Percentiles rank a stretch among this genome's conserved stretches.
Conservation (phyloP, 2,113 vertebrate species). For the Apodemus speciosus region DNA sequence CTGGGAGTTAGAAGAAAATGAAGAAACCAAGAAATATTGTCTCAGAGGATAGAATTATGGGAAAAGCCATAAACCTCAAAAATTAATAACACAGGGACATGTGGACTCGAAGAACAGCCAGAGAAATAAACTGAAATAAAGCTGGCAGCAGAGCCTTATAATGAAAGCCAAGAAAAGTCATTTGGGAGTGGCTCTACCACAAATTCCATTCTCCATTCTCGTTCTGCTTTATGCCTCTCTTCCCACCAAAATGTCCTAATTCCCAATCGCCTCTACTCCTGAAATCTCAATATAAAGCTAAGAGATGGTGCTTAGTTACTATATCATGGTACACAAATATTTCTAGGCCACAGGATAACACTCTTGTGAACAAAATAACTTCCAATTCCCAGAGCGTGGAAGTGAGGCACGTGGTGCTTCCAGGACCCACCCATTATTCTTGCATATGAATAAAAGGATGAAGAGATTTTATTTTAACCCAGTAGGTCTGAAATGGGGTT, state of each 20-base stretch:
- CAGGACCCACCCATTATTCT: background rate
- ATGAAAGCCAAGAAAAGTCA: constrained; percentile 39
- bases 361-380: constrained; percentile 47
- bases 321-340: constrained; percentile 41
- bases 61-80: constrained; percentile 13
- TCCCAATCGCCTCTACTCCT: background rate
- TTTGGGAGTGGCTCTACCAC: constrained; percentile 9
- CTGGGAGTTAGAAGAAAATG: constrained; percentile 37
- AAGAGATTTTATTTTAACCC: background rate
- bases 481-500: background rate
- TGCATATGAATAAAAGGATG: constrained; percentile 6
- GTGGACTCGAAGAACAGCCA: constrained; percentile 13
- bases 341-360: background rate
- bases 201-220: constrained; percentile 14
- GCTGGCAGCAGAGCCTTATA: constrained; percentile 40
- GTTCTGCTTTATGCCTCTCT: background rate
- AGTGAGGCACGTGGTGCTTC: background rate
- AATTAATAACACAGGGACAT: background rate
- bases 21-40: constrained; percentile 44
- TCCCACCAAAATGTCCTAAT: background rate
- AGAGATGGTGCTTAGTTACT: constrained; percentile 23
- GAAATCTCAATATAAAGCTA: constrained; percentile 5
- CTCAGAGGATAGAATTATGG: constrained; percentile 45
- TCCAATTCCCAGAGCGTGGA: background rate
- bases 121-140: constrained; percentile 43